phyloP scores from a whole-genome alignment of 92 coral and sea anemone species.

The Scolanthus callimorphus region DNA sequence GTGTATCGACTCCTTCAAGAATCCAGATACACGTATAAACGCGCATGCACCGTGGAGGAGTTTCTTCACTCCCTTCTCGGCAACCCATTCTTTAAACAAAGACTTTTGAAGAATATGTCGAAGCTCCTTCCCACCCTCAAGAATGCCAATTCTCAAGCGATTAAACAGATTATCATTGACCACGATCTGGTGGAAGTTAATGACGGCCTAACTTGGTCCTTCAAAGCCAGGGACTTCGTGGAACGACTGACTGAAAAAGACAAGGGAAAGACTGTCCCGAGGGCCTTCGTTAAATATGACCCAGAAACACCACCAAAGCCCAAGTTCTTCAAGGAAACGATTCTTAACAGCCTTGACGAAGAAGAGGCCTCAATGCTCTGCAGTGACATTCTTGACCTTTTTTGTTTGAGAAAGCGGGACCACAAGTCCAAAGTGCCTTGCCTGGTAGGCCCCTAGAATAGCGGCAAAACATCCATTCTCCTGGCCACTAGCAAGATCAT shows the following conservation, averaged over 20 bases:
- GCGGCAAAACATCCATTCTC: no score
- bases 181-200: conserved; percentile 4
- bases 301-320: not conserved
- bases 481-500: no score
- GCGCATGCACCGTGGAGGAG: no score
- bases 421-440: no score
- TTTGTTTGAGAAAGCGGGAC: not conserved
- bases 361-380: not conserved
- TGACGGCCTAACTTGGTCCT: conserved; percentile 8
- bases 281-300: conserved; percentile 11
- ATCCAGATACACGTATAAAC: no score
- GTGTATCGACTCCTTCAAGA: no score
- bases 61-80: no score
- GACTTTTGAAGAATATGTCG: no score
- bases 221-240: not conserved
- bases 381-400: conserved; percentile 4
- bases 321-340: conserved; percentile 10
- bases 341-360: no score
- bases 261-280: conserved; percentile 3
- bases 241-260: not conserved
- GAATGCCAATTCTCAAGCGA: not conserved
- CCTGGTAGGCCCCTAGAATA: no score
- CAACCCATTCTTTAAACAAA: no score
- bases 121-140: not conserved
- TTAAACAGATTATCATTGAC: not conserved